Percentiles rank a stretch among this genome's conserved stretches.
Conservation (phyloP, 2,797 vertebrate genomes). For the Sus cebifrons region DNA sequence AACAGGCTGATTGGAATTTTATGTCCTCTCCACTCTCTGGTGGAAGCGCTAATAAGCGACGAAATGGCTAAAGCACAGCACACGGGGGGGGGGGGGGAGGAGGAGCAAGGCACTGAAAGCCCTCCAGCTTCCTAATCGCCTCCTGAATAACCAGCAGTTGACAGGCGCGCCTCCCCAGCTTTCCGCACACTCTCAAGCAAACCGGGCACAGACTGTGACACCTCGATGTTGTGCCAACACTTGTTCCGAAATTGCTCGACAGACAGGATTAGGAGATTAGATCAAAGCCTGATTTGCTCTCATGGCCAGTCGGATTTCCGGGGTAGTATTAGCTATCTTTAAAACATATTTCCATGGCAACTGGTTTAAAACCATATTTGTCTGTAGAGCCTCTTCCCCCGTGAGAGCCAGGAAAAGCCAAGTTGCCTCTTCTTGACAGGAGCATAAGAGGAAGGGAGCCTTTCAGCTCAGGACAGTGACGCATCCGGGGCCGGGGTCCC, state of each 20-base stretch:
- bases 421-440: constrained; percentile 24
- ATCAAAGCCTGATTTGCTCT: constrained; percentile 69
- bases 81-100: neutral
- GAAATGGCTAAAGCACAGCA: neutral
- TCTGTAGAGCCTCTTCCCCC: neutral
- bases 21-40: neutral
- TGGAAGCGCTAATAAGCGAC: neutral
- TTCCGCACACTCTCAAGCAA: neutral
- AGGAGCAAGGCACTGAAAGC: neutral
- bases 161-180: neutral
- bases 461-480: neutral
- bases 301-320: constrained; percentile 29
- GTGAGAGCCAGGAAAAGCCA: neutral
- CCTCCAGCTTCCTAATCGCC: neutral
- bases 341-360: constrained; percentile 79
- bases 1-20: constrained; percentile 24
- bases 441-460: neutral
- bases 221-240: accelerated
- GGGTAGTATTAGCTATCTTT: constrained; percentile 66
- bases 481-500: accelerated
- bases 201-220: neutral
- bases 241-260: constrained; percentile 57
- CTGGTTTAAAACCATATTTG: constrained; percentile 68
- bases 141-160: neutral
- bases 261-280: constrained; percentile 44